Conservation (phyloP, 2,113 vertebrate genomes). For the Zosterops pallidus region DNA sequence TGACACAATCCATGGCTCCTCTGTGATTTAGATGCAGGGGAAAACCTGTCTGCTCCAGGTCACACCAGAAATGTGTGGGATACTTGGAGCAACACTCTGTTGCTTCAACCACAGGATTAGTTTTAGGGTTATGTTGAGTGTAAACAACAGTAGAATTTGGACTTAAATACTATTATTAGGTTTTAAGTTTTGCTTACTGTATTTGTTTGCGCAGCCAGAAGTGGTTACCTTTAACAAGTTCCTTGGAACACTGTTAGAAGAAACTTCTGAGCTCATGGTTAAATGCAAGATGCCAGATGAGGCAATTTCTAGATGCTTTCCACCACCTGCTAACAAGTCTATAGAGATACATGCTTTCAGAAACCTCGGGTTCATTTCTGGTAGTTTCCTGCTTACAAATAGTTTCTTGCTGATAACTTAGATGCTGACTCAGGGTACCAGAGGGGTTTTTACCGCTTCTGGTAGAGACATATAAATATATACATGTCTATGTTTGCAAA, state of each 20-base stretch:
- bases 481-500: neutral
- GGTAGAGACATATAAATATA: neutral
- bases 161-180: neutral
- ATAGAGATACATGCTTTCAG: neutral
- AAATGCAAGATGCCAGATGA: neutral
- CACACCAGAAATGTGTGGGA: neutral
- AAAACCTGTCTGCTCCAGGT: neutral
- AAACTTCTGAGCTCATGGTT: neutral
- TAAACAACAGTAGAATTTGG: neutral
- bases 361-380: neutral
- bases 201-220: neutral
- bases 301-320: neutral
- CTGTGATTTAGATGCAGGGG: rapidly evolving
- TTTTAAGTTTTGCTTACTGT: neutral
- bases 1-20: rapidly evolving
- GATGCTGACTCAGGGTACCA: neutral
- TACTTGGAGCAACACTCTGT: rapidly evolving
- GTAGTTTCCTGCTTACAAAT: neutral
- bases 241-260: neutral
- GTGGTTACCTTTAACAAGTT: neutral
- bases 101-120: neutral
- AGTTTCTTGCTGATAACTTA: neutral
- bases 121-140: neutral
- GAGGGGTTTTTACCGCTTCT: neutral
- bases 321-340: neutral